Base-by-base conservation (phyloP, 2,797 vertebrate genomes). In the Rhadinocentrus ornatus region DNA sequence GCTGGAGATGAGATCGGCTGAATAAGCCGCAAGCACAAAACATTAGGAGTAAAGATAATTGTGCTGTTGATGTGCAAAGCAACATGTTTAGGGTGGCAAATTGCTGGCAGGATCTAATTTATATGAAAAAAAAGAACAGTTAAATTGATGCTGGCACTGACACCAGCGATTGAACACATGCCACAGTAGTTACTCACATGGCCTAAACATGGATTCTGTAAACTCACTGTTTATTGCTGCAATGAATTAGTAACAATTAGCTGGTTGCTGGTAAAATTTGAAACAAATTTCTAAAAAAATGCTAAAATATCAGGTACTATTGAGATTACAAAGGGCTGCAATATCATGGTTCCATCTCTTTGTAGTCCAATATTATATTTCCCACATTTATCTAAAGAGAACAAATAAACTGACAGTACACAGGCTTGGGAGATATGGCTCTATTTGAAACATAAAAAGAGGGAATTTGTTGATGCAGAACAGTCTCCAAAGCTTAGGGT, bases 361-460 rank as follows among this genome's bases (percentile, higher is more conserved):
- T 8, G 60, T 67, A 67, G 70, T 55, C 76, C 71, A 24, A 83
- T 62, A 31, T 62, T 26, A 53, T 32, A 41, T 48, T 58, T 69
- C 58, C 66, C 39, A 55, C 57, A 64, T 85, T 77, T 78, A 75
- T 85, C 82, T 87, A 84, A 84, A 86, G 74, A 69, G 83, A 66
- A 50, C 50, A 34, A 62, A 77, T 86, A 72, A 76, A 78, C 70
- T 83, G 79, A 73, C 77, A 88, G 56, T 6, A 32, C 39, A 37
- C 64, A 60, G 29, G 62, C 61, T 69, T 53, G 77, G 81, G 82
- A 89, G 85, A 89, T 88, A 80, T 86, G 73, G 53, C 88, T 80
- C 85, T 66, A 88, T 89, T 81, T 73, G 62, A 91, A 86, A 72
- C 83, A 90, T 18, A 73, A 81, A 65, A 77, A 87, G 60, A 18